These are phyloP conservation scores for Phenganax marumi DNA, from an alignment of 92 coral and sea anemone species.

Conservation along the genomic window DNA sequence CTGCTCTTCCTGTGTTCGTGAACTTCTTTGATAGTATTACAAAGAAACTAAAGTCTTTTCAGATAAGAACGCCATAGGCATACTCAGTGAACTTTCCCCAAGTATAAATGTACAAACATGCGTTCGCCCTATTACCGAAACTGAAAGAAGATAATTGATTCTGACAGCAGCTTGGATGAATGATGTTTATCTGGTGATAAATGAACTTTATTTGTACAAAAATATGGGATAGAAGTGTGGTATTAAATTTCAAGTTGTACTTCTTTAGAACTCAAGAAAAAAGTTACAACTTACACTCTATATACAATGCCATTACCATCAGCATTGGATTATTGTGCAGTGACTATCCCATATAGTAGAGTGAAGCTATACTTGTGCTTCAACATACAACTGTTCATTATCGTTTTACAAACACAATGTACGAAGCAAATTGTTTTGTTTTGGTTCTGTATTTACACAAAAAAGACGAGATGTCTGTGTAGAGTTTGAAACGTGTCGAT, in stretches of 20 bases:
- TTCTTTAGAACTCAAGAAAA: no score
- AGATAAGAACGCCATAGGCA: not conserved
- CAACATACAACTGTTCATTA: not conserved
- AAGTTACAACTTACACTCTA: no score
- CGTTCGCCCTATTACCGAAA: no score
- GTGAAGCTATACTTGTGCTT: not conserved
- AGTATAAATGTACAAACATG: no score
- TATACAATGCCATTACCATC: no score
- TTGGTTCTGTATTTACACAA: constrained; percentile 2
- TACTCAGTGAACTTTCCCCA: no score
- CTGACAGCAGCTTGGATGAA: no score
- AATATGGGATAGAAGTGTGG: no score
- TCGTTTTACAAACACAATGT: not conserved
- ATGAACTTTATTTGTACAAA: no score
- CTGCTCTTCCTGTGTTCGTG: not conserved
- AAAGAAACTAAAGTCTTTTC: not conserved
- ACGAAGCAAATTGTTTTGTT: not conserved
- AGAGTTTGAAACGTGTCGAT: not conserved
- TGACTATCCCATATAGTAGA: not conserved
- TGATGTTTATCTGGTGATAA: no score
- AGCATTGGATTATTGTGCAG: not conserved
- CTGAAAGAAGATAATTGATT: no score
- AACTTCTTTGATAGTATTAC: not conserved
- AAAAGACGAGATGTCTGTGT: not conserved
- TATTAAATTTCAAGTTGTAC: no score